A percentile compares a stretch with the other conserved stretches of the same genome.
These are phyloP conservation scores for Metacarcinus magister DNA, from an alignment of 2,888 invertebrate genomes.

Conservation along the genomic window DNA sequence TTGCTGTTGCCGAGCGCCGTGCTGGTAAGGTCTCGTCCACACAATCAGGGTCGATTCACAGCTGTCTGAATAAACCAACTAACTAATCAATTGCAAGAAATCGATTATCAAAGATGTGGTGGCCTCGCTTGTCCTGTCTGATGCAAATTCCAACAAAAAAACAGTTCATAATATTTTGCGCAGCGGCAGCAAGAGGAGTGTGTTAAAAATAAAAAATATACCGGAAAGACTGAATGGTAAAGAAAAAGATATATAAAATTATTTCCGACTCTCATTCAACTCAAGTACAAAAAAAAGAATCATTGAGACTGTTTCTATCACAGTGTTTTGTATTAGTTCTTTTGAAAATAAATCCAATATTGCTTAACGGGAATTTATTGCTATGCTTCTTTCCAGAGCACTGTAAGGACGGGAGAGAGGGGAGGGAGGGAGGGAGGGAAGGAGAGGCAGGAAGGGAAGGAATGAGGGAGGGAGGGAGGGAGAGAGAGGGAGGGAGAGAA, in stretches of 20 bases:
- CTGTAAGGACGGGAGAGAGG: not conserved
- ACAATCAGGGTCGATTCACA: not conserved
- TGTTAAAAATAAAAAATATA: not conserved
- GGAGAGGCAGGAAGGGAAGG: not conserved
- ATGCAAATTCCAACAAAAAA: not conserved
- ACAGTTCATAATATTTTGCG: not conserved
- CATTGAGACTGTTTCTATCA: not conserved
- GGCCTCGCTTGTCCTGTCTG: not conserved
- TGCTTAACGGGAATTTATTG: not conserved
- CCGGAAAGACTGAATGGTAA: not conserved
- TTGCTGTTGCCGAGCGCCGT: not conserved
- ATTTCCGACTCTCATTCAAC: not conserved
- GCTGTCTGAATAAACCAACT: not conserved
- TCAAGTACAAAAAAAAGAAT: not conserved
- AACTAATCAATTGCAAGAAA: not conserved
- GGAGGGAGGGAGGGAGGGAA: not conserved
- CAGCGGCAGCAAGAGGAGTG: not conserved
- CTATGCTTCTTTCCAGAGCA: not conserved
- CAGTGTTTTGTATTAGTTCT: not conserved
- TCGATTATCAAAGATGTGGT: not conserved
- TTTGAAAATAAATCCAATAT: slow-evolving; percentile 8
- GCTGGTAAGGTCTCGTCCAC: not conserved
- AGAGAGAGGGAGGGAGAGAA: not conserved
- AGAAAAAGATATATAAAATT: slow-evolving; percentile 1
- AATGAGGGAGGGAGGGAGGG: not conserved